Evolutionary conservation across 2,797 vertebrate genomes (phyloP), one percentile per base, ranked within the genome.

Genomic region (Mormyrus hasselquistii): DNA sequence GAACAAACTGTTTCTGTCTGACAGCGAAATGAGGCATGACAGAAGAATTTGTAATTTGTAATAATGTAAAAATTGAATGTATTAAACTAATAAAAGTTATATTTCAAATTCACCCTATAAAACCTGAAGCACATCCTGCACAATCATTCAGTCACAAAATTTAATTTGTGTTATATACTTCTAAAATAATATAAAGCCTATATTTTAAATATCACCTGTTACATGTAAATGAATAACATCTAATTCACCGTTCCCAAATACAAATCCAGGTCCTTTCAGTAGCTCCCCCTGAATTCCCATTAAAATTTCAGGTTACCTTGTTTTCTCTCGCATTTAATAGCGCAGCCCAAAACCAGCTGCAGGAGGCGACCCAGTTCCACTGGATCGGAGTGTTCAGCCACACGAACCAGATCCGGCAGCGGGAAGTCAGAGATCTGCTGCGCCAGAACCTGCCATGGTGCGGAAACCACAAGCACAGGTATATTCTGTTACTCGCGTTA

Each of bases 341-440:
- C 98, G 93, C 99, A 99, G 22, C 98, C 99, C 91, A 99, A 94
- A 91, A 99, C 96, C 41, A 99, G 97, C 94, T 99, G 99, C 89
- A 99, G 95, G 90, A 99, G 94, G 89, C 98, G 96, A 49, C 98
- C 98, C 90, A 99, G 93, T 89, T 99, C 96, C 82, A 95, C 93
- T 0, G 95, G 94, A 93, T 99, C 95, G 0, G 96, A 95, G 49
- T 95, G 95, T 92, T 99, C 98, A 0, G 97, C 97, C 90, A 98
- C 96, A 89, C 62, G 93, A 59, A 94, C 95, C 94, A 99, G 92
- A 90, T 99, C 97, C 19, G 98, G 98, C 87, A 98, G 91, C 34
- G 96, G 96, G 89, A 98, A 98, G 93, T 96, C 96, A 82, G 97
- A 96, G 91, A 99, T 97, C 88, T 98, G 97, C 93, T 99, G 97